Percentiles rank a stretch among this genome's conserved stretches.
Conservation (phyloP, 2,888 invertebrate genomes). For the Odontothrips loti region DNA sequence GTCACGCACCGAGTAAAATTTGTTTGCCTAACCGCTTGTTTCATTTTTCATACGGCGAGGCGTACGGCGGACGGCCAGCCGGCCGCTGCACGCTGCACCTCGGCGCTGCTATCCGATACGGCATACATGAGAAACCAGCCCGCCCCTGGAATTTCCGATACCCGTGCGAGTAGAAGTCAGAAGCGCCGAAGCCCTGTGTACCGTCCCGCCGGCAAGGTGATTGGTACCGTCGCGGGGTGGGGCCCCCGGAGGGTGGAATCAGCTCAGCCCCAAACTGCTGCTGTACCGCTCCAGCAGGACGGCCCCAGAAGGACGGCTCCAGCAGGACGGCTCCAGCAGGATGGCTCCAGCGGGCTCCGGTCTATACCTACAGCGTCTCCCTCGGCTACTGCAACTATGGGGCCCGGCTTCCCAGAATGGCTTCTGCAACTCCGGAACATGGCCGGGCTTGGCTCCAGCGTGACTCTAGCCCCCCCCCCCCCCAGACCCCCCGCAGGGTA, state of each 20-base stretch:
- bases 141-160: too few species aligned
- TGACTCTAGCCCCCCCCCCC: not conserved
- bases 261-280: not conserved
- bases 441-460: not conserved
- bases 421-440: not conserved
- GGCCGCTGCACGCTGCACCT: too few species aligned
- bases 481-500: too few species aligned
- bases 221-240: too few species aligned
- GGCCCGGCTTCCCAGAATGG: not conserved
- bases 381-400: not conserved
- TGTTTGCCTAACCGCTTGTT: slow-evolving; percentile 11
- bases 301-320: not conserved
- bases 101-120: too few species aligned
- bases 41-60: not conserved
- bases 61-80: too few species aligned
- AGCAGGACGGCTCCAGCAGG: not conserved
- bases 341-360: not conserved
- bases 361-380: not conserved
- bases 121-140: too few species aligned
- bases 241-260: too few species aligned
- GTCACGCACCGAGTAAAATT: not conserved
- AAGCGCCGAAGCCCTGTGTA: not conserved
- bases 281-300: not conserved
- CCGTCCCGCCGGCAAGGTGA: not conserved
- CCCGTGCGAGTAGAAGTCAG: too few species aligned